Percentiles rank a stretch among this genome's conserved stretches.
Conservation (phyloP, 1,140 invertebrate species). For the Drosophila lacertosa region DNA sequence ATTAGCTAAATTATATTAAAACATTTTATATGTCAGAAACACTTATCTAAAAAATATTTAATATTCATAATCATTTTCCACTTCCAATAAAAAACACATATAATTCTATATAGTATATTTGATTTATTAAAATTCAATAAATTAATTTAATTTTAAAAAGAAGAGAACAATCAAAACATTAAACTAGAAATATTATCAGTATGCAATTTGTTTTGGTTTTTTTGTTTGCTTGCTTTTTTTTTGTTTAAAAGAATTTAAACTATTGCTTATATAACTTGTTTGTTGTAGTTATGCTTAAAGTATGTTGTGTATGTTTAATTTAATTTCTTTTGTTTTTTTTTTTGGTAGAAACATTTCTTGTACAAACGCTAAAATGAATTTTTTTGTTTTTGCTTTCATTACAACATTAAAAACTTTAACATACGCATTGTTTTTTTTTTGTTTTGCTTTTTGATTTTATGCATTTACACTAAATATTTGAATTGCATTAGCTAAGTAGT, state of each 20-base stretch:
- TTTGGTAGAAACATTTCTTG: conserved; percentile 67
- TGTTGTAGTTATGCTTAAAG: conserved; percentile 32
- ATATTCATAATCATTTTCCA: neutral
- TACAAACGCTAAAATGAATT: conserved; percentile 67
- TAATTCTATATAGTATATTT: conserved; percentile 32
- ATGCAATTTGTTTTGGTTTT: conserved; percentile 51
- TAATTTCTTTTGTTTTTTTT: conserved; percentile 30
- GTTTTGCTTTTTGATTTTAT: conserved; percentile 68
- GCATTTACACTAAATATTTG: conserved; percentile 73
- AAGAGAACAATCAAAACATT: conserved; percentile 80
- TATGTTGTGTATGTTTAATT: conserved; percentile 40
- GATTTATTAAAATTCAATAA: conserved; percentile 79
- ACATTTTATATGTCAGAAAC: too few relatives aligned
- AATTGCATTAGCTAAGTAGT: conserved; percentile 76
- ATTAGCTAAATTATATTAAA: too few relatives aligned
- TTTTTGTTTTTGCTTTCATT: conserved; percentile 40
- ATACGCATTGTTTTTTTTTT: conserved; percentile 37
- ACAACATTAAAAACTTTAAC: conserved; percentile 67
- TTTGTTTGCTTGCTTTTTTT: conserved; percentile 40
- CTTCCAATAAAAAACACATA: neutral
- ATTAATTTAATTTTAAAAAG: conserved; percentile 76
- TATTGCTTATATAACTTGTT: conserved; percentile 71
- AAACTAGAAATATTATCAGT: conserved; percentile 75
- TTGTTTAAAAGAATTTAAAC: conserved; percentile 73
- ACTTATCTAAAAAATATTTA: too few relatives aligned